These are phyloP conservation scores for Luperina nickerlii DNA, from an alignment of 2,888 invertebrate species.

Conservation along the genomic window DNA sequence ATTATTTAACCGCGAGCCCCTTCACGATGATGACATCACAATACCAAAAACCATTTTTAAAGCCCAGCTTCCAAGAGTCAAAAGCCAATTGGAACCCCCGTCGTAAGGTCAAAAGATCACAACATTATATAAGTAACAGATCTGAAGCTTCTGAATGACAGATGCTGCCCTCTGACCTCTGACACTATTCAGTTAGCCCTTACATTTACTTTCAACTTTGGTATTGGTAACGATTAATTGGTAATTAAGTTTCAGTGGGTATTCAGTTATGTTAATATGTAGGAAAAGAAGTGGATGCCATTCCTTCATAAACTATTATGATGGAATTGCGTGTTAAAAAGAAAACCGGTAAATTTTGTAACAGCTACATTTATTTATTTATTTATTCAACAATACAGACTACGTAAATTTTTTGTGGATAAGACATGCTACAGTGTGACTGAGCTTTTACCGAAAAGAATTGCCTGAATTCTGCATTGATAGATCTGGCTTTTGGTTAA, in stretches of 20 bases:
- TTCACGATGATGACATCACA: not conserved
- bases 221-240: constrained; percentile 28
- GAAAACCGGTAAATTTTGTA: not conserved
- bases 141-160: constrained; percentile 48
- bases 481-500: not conserved
- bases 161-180: constrained; percentile 38
- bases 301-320: not conserved
- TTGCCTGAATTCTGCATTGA: not conserved
- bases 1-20: not conserved
- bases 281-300: not conserved
- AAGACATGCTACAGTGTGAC: not conserved
- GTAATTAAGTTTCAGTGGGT: constrained; percentile 15
- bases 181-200: constrained; percentile 25
- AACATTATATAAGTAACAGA: constrained; percentile 37
- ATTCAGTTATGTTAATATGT: not conserved
- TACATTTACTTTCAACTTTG: constrained; percentile 20
- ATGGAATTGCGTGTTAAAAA: not conserved
- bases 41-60: not conserved
- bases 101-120: constrained; percentile 45
- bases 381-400: not conserved
- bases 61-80: not conserved
- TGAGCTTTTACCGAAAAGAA: not conserved
- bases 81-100: constrained; percentile 32
- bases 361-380: not conserved
- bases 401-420: not conserved